A percentile compares a stretch with the other conserved stretches of the same genome.
These are phyloP conservation scores for Chalcis sispes DNA, from an alignment of 2,888 invertebrate species.

Conservation along the genomic window DNA sequence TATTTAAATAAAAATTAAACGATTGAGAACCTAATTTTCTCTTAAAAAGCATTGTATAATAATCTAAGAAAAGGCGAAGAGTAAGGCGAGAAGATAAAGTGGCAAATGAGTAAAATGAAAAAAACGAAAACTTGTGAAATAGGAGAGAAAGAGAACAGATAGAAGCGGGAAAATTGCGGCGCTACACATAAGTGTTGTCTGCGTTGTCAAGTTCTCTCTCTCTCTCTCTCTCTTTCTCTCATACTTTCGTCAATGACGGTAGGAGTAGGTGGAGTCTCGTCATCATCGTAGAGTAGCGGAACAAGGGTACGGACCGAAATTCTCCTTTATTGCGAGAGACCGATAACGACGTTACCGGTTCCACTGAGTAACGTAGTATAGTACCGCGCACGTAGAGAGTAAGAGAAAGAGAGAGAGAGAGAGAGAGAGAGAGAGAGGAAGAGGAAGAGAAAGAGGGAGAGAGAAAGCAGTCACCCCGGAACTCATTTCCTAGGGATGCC, in stretches of 20 bases:
- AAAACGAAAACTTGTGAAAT: not conserved
- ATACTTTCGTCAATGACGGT: too few relatives aligned
- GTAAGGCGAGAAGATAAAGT: too few relatives aligned
- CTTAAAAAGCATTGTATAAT: too few relatives aligned
- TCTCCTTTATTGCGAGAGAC: slow-evolving; percentile 29
- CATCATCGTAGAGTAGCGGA: not conserved
- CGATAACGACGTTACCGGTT: slow-evolving; percentile 46
- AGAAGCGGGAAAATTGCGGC: slow-evolving; percentile 12
- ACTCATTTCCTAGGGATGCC: slow-evolving; percentile 52
- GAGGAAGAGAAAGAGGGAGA: not conserved
- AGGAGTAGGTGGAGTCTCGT: not conserved
- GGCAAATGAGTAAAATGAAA: too few relatives aligned
- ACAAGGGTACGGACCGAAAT: slow-evolving; percentile 29
- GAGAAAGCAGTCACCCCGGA: slow-evolving; percentile 24
- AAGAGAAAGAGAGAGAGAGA: not conserved
- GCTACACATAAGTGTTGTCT: slow-evolving; percentile 16
- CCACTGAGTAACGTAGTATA: slow-evolving; percentile 17
- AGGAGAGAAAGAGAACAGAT: not conserved
- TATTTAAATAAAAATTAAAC: too few relatives aligned
- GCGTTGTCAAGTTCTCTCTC: not conserved
- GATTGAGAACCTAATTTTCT: too few relatives aligned
- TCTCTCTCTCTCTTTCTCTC: not conserved
- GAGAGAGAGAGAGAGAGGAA: not conserved
- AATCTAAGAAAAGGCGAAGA: too few relatives aligned
- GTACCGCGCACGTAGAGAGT: not conserved